phyloP scores from a whole-genome alignment of 1,140 invertebrate species.

The Diuraphis noxia region DNA sequence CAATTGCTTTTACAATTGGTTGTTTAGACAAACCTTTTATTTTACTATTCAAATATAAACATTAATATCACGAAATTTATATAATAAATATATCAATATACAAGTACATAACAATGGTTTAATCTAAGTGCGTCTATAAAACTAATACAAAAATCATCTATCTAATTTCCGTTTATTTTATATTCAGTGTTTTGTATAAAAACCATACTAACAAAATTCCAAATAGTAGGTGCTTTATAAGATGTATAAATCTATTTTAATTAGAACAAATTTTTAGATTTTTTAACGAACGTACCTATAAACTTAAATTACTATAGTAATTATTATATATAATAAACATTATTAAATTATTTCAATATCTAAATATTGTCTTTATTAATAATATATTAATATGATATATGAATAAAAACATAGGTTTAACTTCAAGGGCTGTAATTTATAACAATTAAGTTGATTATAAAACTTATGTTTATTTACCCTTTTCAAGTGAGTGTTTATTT shows the following conservation, averaged over 20 bases:
- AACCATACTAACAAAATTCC: neutral
- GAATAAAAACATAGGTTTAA: neutral
- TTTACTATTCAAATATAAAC: neutral
- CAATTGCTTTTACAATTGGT: neutral
- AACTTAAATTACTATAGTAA: too few relatives aligned
- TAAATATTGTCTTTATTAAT: neutral
- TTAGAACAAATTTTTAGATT: neutral
- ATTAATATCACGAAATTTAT: neutral
- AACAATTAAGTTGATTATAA: neutral
- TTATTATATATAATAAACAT: too few relatives aligned
- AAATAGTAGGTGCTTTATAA: neutral
- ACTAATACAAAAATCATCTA: neutral
- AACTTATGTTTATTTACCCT: neutral
- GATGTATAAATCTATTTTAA: neutral
- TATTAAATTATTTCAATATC: neutral
- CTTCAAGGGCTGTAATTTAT: neutral
- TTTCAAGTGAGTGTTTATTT: neutral
- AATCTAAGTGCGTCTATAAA: neutral
- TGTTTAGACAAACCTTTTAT: neutral
- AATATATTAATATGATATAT: neutral
- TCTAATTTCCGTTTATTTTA: neutral
- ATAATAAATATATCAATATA: neutral
- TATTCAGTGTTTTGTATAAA: neutral
- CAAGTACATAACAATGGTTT: neutral
- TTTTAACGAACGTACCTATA: neutral